Percentiles rank a stretch among this genome's conserved stretches.
Evolutionary conservation across 2,888 invertebrate species (phyloP).

Genomic region (Bellardia bayeri): DNA sequence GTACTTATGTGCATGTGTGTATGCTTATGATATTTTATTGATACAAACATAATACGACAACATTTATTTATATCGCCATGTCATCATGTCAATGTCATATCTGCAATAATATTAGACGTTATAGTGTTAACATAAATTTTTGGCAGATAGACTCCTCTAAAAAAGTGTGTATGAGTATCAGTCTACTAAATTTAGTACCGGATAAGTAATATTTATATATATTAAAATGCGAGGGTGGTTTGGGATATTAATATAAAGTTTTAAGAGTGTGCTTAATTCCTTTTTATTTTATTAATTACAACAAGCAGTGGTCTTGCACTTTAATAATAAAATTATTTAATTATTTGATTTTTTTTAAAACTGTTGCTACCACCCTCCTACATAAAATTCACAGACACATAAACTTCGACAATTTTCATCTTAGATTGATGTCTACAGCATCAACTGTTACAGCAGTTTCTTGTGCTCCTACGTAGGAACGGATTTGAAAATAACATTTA

Average conservation of each 20-base stretch:
- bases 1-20: background rate
- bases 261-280: too few species aligned
- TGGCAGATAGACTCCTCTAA: background rate
- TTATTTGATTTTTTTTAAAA: background rate
- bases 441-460: constrained; percentile 32
- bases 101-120: constrained; percentile 38
- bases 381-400: background rate
- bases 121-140: constrained; percentile 39
- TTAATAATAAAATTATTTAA: too few species aligned
- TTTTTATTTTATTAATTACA: too few species aligned
- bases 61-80: constrained; percentile 36
- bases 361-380: background rate
- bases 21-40: background rate
- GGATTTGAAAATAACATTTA: background rate
- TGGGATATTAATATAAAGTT: background rate
- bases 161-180: background rate
- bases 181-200: background rate
- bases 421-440: too few species aligned
- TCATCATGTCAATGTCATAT: constrained; percentile 46
- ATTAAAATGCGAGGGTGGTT: background rate
- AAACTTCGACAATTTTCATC: constrained; percentile 21
- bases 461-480: background rate
- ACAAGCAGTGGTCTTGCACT: too few species aligned
- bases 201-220: background rate
- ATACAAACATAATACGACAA: constrained; percentile 17